These are phyloP conservation scores for Rhinella marina DNA, from an alignment of 2,797 vertebrate species.

Conservation along the genomic window DNA sequence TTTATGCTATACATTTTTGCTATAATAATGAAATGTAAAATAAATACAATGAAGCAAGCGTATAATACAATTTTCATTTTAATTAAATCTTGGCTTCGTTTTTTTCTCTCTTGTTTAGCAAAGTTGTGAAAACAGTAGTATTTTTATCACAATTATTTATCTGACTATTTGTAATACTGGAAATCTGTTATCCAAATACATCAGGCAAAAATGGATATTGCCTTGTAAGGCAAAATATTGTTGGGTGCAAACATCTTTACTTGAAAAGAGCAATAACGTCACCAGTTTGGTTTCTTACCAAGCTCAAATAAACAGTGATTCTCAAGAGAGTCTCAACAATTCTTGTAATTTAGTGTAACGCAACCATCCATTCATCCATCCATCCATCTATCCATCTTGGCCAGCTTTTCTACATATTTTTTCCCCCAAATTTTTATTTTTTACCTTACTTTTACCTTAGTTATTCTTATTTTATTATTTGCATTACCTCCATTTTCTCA, in stretches of 20 bases:
- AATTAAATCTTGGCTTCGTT: conserved; percentile 78
- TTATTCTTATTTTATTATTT: too few species aligned
- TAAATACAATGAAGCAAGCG: conserved; percentile 74
- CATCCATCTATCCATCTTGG: too few species aligned
- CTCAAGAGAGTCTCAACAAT: neutral
- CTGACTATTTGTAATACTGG: conserved; percentile 31
- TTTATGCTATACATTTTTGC: conserved; percentile 77
- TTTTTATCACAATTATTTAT: conserved; percentile 66
- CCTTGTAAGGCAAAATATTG: conserved; percentile 47
- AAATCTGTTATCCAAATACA: conserved; percentile 24
- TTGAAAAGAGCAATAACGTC: neutral
- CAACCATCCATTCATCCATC: too few species aligned
- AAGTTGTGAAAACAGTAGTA: conserved; percentile 74
- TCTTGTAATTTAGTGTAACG: neutral
- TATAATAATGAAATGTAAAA: conserved; percentile 77
- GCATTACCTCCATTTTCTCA: too few species aligned
- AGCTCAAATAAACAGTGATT: neutral
- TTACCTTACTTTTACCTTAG: too few species aligned
- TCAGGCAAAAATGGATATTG: conserved; percentile 11
- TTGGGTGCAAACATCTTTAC: conserved; percentile 6
- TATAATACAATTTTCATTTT: conserved; percentile 76
- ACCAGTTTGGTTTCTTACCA: neutral
- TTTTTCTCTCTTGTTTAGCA: conserved; percentile 70
- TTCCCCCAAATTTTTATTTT: too few species aligned
- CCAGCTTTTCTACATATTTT: too few species aligned